Evolutionary conservation across 2,888 invertebrate genomes (phyloP).

Genomic region (Drosophila atroscutellata): DNA sequence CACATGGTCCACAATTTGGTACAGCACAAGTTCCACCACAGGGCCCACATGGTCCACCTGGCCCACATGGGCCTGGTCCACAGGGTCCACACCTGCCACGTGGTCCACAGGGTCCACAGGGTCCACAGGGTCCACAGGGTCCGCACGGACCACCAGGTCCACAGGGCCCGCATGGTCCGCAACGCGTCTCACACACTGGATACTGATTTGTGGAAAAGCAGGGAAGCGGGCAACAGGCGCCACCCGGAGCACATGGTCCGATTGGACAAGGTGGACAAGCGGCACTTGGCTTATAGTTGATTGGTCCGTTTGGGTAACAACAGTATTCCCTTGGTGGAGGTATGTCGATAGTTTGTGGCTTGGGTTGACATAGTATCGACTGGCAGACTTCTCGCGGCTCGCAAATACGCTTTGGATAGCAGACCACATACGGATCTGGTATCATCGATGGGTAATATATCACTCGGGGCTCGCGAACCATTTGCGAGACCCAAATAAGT

Average conservation of each 20-base stretch:
- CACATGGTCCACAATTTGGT: conserved; percentile 40
- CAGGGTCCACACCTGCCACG: conserved; percentile 3
- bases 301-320: conserved; percentile 79
- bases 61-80: conserved; percentile 5
- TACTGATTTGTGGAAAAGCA: conserved; percentile 20
- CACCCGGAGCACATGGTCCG: conserved; percentile 18
- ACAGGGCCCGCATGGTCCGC: conserved; percentile 11
- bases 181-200: conserved; percentile 23
- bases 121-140: background rate
- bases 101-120: conserved; percentile 1
- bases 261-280: conserved; percentile 21
- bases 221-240: conserved; percentile 14
- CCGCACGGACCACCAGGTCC: conserved; percentile 8
- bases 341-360: conserved; percentile 68
- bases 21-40: conserved; percentile 13
- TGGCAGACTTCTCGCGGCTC: conserved; percentile 81
- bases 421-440: conserved; percentile 66
- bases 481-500: conserved; percentile 74
- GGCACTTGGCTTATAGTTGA: conserved; percentile 20
- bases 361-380: conserved; percentile 15
- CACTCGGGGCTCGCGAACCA: conserved; percentile 80
- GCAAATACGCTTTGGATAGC: conserved; percentile 76
- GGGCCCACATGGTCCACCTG: conserved; percentile 8
- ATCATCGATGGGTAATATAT: conserved; percentile 74
- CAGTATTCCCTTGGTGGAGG: conserved; percentile 81